Percentiles rank a stretch among this genome's conserved stretches.
These are phyloP conservation scores for Eumacrocentrus americanus DNA, from an alignment of 2,888 invertebrate genomes.

Conservation along the genomic window DNA sequence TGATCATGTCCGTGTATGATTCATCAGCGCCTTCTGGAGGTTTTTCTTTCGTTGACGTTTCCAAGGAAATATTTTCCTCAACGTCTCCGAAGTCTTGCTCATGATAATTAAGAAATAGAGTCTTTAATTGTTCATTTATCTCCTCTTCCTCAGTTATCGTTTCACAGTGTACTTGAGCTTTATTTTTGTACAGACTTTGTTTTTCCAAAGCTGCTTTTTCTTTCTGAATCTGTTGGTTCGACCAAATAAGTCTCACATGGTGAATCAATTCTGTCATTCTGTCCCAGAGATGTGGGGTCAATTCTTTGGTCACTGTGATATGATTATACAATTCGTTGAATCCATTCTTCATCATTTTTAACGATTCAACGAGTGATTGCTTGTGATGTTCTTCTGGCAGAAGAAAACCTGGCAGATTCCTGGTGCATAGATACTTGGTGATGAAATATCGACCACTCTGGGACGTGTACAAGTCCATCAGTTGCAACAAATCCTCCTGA, in stretches of 20 bases:
- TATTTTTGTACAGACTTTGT: slow-evolving; percentile 77
- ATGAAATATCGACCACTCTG: slow-evolving; percentile 59
- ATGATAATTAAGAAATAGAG: slow-evolving; percentile 74
- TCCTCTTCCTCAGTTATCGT: slow-evolving; percentile 74
- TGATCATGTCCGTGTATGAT: slow-evolving; percentile 56
- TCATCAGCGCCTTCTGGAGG: not conserved
- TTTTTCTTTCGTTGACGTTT: slow-evolving; percentile 46
- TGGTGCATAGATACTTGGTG: too few species aligned
- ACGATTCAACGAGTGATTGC: slow-evolving; percentile 60
- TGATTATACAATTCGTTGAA: slow-evolving; percentile 74
- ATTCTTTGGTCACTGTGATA: slow-evolving; percentile 64
- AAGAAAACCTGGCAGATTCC: slow-evolving; percentile 42
- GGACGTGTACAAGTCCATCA: slow-evolving; percentile 64
- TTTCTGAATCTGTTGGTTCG: slow-evolving; percentile 73
- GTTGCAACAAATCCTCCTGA: slow-evolving; percentile 53
- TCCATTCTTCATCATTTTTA: slow-evolving; percentile 72
- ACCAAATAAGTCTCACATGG: slow-evolving; percentile 75
- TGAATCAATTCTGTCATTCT: slow-evolving; percentile 66
- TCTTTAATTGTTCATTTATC: slow-evolving; percentile 69
- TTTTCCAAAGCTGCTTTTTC: slow-evolving; percentile 74
- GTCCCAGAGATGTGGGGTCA: slow-evolving; percentile 61
- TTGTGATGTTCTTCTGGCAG: slow-evolving; percentile 18
- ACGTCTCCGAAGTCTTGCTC: slow-evolving; percentile 76
- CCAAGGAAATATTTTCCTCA: slow-evolving; percentile 54
- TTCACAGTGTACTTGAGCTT: slow-evolving; percentile 69